These are phyloP conservation scores for Harpagifer antarcticus DNA, from an alignment of 2,797 vertebrate species.

Conservation along the genomic window DNA sequence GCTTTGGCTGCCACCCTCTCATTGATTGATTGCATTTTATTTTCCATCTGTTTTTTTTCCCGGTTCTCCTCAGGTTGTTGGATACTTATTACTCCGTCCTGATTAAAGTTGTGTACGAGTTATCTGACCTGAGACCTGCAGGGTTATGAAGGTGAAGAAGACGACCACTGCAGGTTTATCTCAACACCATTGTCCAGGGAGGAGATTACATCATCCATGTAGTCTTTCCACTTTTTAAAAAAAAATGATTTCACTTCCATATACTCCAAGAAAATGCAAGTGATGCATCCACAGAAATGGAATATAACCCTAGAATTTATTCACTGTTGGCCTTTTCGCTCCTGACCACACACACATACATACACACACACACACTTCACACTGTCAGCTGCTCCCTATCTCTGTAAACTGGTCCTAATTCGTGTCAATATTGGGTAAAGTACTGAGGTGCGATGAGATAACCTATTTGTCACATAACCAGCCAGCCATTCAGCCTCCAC, in stretches of 20 bases:
- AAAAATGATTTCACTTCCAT: background rate
- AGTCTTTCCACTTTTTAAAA: background rate
- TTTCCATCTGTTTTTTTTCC: slow-evolving; percentile 59
- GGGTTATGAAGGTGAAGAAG: slow-evolving; percentile 38
- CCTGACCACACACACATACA: background rate
- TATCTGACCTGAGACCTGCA: slow-evolving; percentile 61
- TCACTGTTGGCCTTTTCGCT: background rate
- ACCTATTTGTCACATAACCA: slow-evolving; percentile 88
- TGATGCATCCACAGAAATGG: background rate
- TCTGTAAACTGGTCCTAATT: slow-evolving; percentile 93
- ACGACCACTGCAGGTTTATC: slow-evolving; percentile 23
- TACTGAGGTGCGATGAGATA: slow-evolving; percentile 87
- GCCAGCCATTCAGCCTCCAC: slow-evolving; percentile 80
- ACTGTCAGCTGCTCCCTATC: slow-evolving; percentile 74
- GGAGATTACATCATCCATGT: background rate
- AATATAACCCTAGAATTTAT: background rate
- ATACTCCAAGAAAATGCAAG: background rate
- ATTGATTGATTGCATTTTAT: slow-evolving; percentile 82
- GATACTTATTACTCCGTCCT: slow-evolving; percentile 76
- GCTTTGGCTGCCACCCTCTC: slow-evolving; percentile 67
- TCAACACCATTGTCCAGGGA: slow-evolving; percentile 7
- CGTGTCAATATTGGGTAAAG: slow-evolving; percentile 93
- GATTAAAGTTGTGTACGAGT: slow-evolving; percentile 63
- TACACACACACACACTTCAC: slow-evolving; percentile 29
- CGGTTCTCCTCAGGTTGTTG: slow-evolving; percentile 74